Evolutionary conservation across 1,140 invertebrate species (phyloP).

Genomic region (Drosophila kohkoa): DNA sequence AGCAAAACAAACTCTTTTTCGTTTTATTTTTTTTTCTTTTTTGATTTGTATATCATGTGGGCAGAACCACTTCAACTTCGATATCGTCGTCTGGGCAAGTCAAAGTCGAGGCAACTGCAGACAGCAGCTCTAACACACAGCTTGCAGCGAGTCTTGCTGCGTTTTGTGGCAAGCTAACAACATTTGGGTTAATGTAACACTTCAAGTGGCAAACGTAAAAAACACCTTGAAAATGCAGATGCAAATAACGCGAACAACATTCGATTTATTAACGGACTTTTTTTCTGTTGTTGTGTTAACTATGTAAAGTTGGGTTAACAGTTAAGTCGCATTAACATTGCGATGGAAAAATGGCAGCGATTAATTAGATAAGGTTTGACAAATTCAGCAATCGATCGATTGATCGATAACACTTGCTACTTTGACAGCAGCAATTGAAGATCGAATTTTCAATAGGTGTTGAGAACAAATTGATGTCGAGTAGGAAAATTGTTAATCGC

Average conservation of each 20-base stretch:
- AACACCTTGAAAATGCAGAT: slow-evolving; percentile 41
- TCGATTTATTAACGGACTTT: slow-evolving; percentile 35
- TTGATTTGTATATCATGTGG: slow-evolving; percentile 54
- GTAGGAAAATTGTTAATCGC: neutral
- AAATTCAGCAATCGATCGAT: slow-evolving; percentile 16
- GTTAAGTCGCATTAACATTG: slow-evolving; percentile 14
- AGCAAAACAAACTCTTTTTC: slow-evolving; percentile 36
- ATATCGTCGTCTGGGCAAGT: slow-evolving; percentile 16
- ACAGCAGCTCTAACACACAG: neutral
- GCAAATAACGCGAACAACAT: slow-evolving; percentile 44
- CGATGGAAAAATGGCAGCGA: slow-evolving; percentile 22
- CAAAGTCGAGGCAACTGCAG: slow-evolving; percentile 39
- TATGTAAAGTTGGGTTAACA: slow-evolving; percentile 8
- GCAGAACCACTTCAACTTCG: slow-evolving; percentile 45
- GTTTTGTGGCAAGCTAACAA: slow-evolving; percentile 31
- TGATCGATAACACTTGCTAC: slow-evolving; percentile 5
- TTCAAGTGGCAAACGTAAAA: slow-evolving; percentile 30
- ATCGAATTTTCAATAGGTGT: slow-evolving; percentile 18
- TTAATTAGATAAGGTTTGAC: slow-evolving; percentile 29
- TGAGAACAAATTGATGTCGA: neutral
- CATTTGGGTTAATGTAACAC: slow-evolving; percentile 74
- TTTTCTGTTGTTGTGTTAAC: slow-evolving; percentile 5
- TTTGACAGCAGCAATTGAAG: slow-evolving; percentile 7
- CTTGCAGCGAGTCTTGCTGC: slow-evolving; percentile 3
- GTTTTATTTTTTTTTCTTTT: slow-evolving; percentile 6